phyloP scores from a whole-genome alignment of 2,113 vertebrate species.

The Gobio gobio region DNA sequence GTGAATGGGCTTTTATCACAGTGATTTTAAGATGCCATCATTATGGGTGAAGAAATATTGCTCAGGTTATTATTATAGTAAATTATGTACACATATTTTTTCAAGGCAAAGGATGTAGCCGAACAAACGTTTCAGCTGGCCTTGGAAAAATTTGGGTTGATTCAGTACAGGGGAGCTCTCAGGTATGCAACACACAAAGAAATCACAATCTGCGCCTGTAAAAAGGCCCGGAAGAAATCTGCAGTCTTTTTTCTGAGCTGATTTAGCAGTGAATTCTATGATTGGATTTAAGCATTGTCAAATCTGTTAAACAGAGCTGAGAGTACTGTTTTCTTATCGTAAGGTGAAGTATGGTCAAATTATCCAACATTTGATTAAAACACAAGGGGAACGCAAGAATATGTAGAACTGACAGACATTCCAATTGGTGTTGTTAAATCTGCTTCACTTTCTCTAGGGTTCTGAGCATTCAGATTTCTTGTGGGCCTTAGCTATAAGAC shows the following conservation, averaged over 20 bases:
- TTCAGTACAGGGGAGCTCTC: constrained; percentile 80
- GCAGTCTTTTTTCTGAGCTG: not conserved
- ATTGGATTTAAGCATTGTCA: not conserved
- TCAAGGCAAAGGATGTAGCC: constrained; percentile 87
- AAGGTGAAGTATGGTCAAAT: not conserved
- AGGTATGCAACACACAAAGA: constrained; percentile 70
- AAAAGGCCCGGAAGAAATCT: not conserved
- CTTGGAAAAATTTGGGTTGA: constrained; percentile 78
- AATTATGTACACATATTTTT: constrained; percentile 39
- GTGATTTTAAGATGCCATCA: not conserved
- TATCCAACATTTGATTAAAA: not conserved
- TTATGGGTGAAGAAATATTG: not conserved
- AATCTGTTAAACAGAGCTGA: no score
- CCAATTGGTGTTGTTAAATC: not conserved
- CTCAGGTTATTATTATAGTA: not conserved
- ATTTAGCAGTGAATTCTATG: not conserved
- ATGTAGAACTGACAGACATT: not conserved
- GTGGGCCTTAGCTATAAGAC: not conserved
- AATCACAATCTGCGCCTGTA: not conserved
- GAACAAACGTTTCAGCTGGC: constrained; percentile 79
- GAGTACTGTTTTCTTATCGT: no score
- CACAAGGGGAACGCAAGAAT: not conserved
- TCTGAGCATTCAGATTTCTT: not conserved
- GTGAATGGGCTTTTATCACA: not conserved
- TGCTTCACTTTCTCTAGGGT: not conserved